Percentiles rank a stretch among this genome's conserved stretches.
Conservation (phyloP, 2,888 invertebrate genomes). For the Polydrusus pterygomalis region DNA sequence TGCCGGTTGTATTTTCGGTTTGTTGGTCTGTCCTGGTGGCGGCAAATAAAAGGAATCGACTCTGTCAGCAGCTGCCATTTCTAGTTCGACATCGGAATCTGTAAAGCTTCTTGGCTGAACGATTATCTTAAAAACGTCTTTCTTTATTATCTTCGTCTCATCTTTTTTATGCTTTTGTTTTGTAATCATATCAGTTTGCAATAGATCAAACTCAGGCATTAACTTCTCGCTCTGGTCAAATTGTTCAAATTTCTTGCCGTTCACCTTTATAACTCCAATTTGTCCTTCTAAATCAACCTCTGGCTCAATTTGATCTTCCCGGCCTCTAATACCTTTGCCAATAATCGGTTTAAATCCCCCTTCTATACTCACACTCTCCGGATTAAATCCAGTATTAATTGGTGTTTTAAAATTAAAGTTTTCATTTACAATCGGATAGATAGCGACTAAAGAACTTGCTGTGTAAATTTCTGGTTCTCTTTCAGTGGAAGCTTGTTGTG, state of each 20-base stretch:
- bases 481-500: conserved; percentile 68
- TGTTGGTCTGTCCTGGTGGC: conserved; percentile 75
- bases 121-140: conserved; percentile 10
- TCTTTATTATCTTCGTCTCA: neutral
- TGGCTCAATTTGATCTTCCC: conserved; percentile 70
- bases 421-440: conserved; percentile 6
- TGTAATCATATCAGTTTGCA: conserved; percentile 78
- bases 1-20: conserved; percentile 58
- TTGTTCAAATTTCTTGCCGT: conserved; percentile 70
- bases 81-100: conserved; percentile 70
- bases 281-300: conserved; percentile 73
- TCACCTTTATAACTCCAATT: conserved; percentile 71
- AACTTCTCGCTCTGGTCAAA: conserved; percentile 77
- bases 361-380: conserved; percentile 87
- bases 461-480: conserved; percentile 62
- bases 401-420: conserved; percentile 72
- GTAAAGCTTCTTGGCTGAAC: conserved; percentile 52
- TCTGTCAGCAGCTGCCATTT: conserved; percentile 83
- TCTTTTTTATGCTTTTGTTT: neutral
- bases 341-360: conserved; percentile 89
- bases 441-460: conserved; percentile 48
- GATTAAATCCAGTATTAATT: conserved; percentile 85
- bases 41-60: conserved; percentile 85
- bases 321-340: conserved; percentile 74
- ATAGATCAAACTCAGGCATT: conserved; percentile 88